Conservation (phyloP, 1,140 invertebrate species). For the Teleogryllus occipitalis region DNA sequence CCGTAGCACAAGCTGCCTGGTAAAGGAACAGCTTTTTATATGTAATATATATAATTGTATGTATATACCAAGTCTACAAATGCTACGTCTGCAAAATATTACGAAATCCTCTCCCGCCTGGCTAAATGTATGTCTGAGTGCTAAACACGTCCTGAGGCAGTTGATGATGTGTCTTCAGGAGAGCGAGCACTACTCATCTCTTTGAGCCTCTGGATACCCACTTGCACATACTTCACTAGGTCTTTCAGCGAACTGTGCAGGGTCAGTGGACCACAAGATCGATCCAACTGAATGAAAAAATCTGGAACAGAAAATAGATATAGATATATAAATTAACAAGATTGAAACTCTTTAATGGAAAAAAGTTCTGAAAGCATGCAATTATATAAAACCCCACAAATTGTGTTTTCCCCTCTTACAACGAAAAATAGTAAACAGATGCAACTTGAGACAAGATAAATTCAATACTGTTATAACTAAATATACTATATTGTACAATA, state of each 20-base stretch:
- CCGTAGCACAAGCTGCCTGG: conserved; percentile 2
- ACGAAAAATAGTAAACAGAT: too few species aligned
- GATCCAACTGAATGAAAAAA: conserved; percentile 70
- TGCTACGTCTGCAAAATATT: conserved; percentile 1
- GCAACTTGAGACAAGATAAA: too few species aligned
- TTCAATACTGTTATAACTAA: too few species aligned
- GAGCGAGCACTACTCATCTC: conserved; percentile 19
- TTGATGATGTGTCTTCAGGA: not conserved
- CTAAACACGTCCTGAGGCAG: not conserved
- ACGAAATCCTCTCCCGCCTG: not conserved
- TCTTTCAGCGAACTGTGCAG: conserved; percentile 64
- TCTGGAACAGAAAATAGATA: conserved; percentile 46
- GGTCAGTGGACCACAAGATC: conserved; percentile 61
- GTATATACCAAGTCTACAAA: not conserved
- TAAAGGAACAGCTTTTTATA: not conserved
- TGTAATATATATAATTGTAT: conserved; percentile 2
- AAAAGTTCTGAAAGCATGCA: too few species aligned
- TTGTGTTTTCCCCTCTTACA: too few species aligned
- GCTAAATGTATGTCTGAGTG: not conserved
- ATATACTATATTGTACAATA: too few species aligned
- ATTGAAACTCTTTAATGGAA: not conserved
- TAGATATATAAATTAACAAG: conserved; percentile 25
- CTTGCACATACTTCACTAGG: conserved; percentile 64
- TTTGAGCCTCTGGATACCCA: conserved; percentile 52
- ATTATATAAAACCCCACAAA: too few species aligned